phyloP scores from a whole-genome alignment of 2,888 invertebrate species.

The Spilarctia lutea region DNA sequence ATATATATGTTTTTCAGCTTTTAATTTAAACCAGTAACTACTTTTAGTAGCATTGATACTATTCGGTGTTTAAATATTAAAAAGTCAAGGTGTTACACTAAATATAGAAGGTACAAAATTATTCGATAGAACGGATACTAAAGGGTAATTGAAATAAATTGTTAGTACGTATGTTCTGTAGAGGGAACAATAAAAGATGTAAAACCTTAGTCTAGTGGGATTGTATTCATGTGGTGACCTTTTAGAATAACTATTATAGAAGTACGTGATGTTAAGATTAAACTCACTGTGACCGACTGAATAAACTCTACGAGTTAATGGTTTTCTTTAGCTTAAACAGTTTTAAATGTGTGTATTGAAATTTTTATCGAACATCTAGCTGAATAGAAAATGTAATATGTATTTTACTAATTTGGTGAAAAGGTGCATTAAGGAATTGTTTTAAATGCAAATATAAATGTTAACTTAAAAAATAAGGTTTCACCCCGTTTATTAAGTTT shows the following conservation, averaged over 20 bases:
- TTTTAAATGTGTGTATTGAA: background rate
- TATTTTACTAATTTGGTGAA: no score
- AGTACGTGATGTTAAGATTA: background rate
- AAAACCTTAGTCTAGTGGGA: conserved; percentile 8
- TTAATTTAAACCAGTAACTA: background rate
- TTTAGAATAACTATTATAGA: background rate
- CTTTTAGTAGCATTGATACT: background rate
- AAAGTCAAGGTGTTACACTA: no score
- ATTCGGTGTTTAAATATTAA: background rate
- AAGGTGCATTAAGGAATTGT: no score
- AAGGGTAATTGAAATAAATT: background rate
- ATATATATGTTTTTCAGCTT: no score
- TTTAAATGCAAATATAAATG: no score
- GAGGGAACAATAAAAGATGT: background rate
- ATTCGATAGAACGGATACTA: background rate
- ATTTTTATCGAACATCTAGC: background rate
- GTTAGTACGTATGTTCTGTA: background rate
- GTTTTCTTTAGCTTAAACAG: background rate
- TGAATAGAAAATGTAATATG: background rate
- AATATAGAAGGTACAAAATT: background rate
- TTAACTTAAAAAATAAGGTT: no score
- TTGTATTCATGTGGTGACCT: background rate
- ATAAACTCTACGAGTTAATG: background rate
- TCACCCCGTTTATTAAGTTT: no score
- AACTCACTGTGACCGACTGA: background rate